Conservation (phyloP, 2,113 vertebrate genomes). For the Macrotis lagotis region DNA sequence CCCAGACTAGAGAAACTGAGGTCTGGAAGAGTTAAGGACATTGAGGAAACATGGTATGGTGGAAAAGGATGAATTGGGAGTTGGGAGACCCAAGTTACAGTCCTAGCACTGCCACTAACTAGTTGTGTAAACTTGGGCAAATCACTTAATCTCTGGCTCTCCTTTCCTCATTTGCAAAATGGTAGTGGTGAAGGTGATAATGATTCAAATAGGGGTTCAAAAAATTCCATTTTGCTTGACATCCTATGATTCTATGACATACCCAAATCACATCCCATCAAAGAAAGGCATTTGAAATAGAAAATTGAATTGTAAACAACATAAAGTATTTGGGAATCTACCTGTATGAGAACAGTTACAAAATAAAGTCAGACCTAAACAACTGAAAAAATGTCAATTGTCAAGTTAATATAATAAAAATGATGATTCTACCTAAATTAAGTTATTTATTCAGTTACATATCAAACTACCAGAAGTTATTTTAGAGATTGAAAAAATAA, state of each 20-base stretch:
- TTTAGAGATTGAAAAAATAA: too few relatives aligned
- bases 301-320: too few relatives aligned
- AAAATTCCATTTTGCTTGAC: not conserved
- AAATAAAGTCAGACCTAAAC: too few relatives aligned
- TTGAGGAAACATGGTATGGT: not conserved
- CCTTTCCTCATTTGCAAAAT: not conserved
- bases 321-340: too few relatives aligned
- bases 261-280: not conserved
- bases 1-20: rapidly evolving
- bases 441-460: too few relatives aligned
- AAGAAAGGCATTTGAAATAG: not conserved
- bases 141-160: not conserved
- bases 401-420: too few relatives aligned
- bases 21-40: not conserved
- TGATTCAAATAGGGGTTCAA: not conserved
- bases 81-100: rapidly evolving
- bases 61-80: not conserved
- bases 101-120: rapidly evolving
- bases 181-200: not conserved
- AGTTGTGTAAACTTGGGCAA: not conserved
- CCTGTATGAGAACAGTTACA: too few relatives aligned
- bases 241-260: not conserved
- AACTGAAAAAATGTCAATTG: too few relatives aligned
- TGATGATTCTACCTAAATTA: too few relatives aligned
- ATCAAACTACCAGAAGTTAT: too few relatives aligned